phyloP scores from a whole-genome alignment of 2,113 vertebrate species.

The Ammodramus savannarum region DNA sequence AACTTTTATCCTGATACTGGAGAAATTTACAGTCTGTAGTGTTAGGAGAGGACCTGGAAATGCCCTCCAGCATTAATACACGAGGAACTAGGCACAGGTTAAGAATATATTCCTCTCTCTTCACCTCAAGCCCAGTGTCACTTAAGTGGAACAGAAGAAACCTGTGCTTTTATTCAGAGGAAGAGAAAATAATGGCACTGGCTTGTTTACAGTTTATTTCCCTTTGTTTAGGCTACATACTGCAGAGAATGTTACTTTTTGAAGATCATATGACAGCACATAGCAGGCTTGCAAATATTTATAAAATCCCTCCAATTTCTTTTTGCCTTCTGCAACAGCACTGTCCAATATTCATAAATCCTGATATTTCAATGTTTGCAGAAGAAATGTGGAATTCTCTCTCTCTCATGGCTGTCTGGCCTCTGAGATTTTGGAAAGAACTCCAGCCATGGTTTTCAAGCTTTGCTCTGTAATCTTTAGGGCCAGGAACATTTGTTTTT shows the following conservation, averaged over 20 bases:
- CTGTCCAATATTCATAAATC: neutral
- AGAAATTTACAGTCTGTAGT: neutral
- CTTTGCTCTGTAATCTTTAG: neutral
- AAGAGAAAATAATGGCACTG: neutral
- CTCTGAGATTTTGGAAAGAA: neutral
- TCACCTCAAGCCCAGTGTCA: neutral
- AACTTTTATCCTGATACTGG: neutral
- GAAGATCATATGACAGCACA: neutral
- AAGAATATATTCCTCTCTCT: neutral
- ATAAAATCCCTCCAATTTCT: neutral
- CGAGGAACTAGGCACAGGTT: neutral
- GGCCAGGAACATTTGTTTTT: neutral
- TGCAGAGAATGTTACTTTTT: neutral
- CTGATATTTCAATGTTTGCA: neutral
- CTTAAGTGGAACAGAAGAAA: neutral
- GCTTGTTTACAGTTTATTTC: neutral
- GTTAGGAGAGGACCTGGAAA: neutral
- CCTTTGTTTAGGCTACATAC: neutral
- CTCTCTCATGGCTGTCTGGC: neutral
- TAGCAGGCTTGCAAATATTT: slow-evolving; percentile 7
- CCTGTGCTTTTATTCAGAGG: neutral
- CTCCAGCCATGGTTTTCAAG: neutral
- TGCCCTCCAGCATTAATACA: neutral
- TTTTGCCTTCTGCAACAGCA: neutral
- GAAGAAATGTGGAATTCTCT: neutral